phyloP scores from a whole-genome alignment of 1,140 invertebrate species.

The Drosophila parvula region DNA sequence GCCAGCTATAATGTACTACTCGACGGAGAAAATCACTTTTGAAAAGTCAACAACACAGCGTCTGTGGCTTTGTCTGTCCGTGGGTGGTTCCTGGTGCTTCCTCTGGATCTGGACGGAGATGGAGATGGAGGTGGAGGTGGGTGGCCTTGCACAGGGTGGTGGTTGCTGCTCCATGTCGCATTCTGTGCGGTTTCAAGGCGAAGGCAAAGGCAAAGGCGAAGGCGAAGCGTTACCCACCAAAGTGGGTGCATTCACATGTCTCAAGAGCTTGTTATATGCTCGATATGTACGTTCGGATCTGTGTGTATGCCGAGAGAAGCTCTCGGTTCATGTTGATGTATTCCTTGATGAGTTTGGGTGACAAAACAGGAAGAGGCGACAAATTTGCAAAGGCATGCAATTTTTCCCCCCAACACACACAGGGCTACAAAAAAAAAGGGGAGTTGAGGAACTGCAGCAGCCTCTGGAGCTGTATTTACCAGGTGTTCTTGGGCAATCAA shows the following conservation, averaged over 20 bases:
- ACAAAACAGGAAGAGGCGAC: constrained; percentile 79
- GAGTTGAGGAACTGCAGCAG: constrained; percentile 7
- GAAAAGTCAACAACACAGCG: constrained; percentile 77
- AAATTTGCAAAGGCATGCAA: constrained; percentile 80
- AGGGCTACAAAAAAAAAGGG: not conserved
- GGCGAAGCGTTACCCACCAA: constrained; percentile 68
- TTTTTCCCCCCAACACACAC: no score
- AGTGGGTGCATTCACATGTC: constrained; percentile 84
- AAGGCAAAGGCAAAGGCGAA: constrained; percentile 32
- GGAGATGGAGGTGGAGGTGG: constrained; percentile 1
- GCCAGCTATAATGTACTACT: constrained; percentile 79
- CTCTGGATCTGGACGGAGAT: not conserved
- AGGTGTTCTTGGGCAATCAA: constrained; percentile 54
- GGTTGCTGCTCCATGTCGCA: constrained; percentile 60
- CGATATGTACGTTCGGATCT: constrained; percentile 58
- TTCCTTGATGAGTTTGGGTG: constrained; percentile 74
- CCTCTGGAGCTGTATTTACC: constrained; percentile 9
- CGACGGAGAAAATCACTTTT: constrained; percentile 78
- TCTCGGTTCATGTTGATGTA: constrained; percentile 48
- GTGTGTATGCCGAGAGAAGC: constrained; percentile 27
- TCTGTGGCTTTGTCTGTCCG: constrained; percentile 43
- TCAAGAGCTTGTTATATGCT: constrained; percentile 84
- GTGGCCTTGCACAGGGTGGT: constrained; percentile 33
- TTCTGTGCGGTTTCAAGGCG: constrained; percentile 58
- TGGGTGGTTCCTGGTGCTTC: constrained; percentile 6